Evolutionary conservation across 2,888 invertebrate genomes (phyloP), one percentile per base, ranked within the genome.

Genomic region (Limnephilus rhombicus): DNA sequence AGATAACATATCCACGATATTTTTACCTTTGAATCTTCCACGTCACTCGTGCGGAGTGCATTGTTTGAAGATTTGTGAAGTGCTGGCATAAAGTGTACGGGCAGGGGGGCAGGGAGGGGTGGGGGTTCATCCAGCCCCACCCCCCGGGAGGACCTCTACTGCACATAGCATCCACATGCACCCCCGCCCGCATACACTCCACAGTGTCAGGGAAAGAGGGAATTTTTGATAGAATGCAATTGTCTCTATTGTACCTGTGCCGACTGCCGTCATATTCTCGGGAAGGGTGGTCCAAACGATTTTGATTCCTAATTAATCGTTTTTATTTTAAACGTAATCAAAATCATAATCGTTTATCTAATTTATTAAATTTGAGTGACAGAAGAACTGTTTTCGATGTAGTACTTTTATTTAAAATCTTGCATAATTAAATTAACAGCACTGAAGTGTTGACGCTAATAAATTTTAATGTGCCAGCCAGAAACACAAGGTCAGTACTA

Each of bases 211-310:
- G 85, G 91, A 90, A 92, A 93, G 92, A 93, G 92, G 91, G 93
- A 93, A 93, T 93, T 92, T 93, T 93, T 93, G 93, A 93, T 93
- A 93, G 93, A 93, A 92, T 93, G 92, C 93, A 93, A 93, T 93
- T 93, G 92, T 93, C 85, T 93, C 83, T 91, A 91, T 91, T 89
- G 92, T 93, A 92, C 92, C 92, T 92, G 93, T 88, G 88, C 91
- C 91, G 91, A 91, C 92, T 88, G 88, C 91, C 91, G 91, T 92
- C 92, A 91, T 89, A 86, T 92, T 83, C 86, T 53, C 85, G 80
- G 3, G 41, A 80, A 89, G 88, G 80, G 88, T 89, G 68, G 34
- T 53, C 31, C 86, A 49, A 49, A 45, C 4, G 12, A n/a, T 34
- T 45, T 86, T 82, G 29, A 82, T 82, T 31, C 13, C 4, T 31